Conservation (phyloP, 2,888 invertebrate species). For the Eudasyphora cyanicolor region DNA sequence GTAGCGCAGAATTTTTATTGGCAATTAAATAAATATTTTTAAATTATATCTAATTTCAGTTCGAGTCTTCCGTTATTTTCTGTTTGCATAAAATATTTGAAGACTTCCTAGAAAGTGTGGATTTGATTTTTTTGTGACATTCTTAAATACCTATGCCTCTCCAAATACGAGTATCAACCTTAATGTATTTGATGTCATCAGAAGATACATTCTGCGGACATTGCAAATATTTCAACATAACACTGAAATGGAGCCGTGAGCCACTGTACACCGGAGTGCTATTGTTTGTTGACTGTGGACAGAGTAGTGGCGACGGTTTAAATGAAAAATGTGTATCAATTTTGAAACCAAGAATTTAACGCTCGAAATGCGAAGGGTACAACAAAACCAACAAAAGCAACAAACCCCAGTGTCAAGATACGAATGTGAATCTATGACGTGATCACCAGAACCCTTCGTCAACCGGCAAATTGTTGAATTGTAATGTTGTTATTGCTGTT, state of each 20-base stretch:
- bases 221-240: not conserved
- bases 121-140: too few relatives aligned
- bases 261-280: not conserved
- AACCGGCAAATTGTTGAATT: too few relatives aligned
- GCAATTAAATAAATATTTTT: too few relatives aligned
- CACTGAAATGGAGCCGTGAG: not conserved
- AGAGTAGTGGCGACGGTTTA: slow-evolving; percentile 2
- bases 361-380: slow-evolving; percentile 47
- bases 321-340: slow-evolving; percentile 49
- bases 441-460: too few relatives aligned
- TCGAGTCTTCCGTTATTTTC: too few relatives aligned
- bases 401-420: not conserved
- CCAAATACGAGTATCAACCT: too few relatives aligned
- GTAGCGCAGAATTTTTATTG: too few relatives aligned
- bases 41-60: too few relatives aligned
- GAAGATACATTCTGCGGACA: not conserved
- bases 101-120: too few relatives aligned
- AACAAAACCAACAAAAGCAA: slow-evolving; percentile 33
- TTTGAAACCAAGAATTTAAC: slow-evolving; percentile 61
- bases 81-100: too few relatives aligned
- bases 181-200: not conserved
- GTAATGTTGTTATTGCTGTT: not conserved
- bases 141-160: too few relatives aligned
- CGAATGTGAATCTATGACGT: not conserved
- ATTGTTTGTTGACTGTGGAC: not conserved